Conservation (phyloP, 2,797 vertebrate genomes). For the Siniperca obscura region DNA sequence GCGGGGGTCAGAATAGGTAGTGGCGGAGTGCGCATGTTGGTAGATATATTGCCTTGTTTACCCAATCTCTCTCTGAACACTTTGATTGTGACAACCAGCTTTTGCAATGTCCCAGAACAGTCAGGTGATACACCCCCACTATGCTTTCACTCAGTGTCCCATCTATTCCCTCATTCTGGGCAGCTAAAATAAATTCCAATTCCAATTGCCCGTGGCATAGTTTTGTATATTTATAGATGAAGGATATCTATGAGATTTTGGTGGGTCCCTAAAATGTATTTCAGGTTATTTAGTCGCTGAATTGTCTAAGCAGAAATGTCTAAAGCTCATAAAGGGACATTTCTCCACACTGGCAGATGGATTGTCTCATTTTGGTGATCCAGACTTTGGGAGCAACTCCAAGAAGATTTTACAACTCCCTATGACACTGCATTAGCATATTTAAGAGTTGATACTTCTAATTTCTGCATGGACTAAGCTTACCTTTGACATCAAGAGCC, state of each 20-base stretch:
- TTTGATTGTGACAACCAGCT: conserved; percentile 68
- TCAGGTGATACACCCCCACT: conserved; percentile 8
- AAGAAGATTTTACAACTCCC: conserved; percentile 28
- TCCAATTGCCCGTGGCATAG: background rate
- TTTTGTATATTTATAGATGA: conserved; percentile 32
- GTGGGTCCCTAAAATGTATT: conserved; percentile 15
- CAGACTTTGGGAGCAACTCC: conserved; percentile 24
- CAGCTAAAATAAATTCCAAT: conserved; percentile 18
- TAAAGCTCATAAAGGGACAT: conserved; percentile 24
- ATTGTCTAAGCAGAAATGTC: conserved; percentile 14
- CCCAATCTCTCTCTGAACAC: conserved; percentile 57
- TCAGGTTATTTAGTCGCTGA: conserved; percentile 32
- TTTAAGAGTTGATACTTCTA: background rate
- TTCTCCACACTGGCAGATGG: conserved; percentile 22
- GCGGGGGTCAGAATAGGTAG: background rate
- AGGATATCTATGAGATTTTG: background rate
- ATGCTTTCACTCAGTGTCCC: conserved; percentile 6
- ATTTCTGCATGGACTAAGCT: background rate
- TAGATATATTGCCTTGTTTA: conserved; percentile 65
- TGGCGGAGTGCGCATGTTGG: conserved; percentile 31
- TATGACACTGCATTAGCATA: conserved; percentile 24
- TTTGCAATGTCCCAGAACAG: conserved; percentile 37
- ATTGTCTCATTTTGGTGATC: conserved; percentile 28
- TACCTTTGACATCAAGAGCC: conserved; percentile 13
- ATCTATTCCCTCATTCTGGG: background rate